Base-by-base conservation (phyloP, 2,797 vertebrate species). In the Premnoplex brunnescens region DNA sequence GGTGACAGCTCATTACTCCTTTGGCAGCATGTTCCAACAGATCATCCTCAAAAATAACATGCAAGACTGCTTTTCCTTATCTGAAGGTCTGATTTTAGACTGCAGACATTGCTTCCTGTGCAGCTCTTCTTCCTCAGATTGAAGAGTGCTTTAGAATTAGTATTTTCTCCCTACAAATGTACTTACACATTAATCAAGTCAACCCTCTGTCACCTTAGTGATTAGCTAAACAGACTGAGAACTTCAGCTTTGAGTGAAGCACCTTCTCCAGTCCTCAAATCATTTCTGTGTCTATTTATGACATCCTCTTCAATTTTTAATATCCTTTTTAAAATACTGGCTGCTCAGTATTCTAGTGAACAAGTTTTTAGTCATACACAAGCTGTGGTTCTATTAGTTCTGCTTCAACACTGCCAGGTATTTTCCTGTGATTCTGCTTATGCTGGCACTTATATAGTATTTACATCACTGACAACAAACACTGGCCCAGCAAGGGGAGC, bases 151-250 rank as follows among this genome's bases (percentile, higher is more conserved):
- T 86, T 86, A 90, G 74, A 93, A 90, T 68, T 30, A 90, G 51
- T 54, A 79, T 86, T 86, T 95, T 93, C 76, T 93, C 63, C 81
- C 67, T 79, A 55, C 10, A 77, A 90, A 94, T 2, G 51, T 56
- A 93, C 88, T 95, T 72, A 66, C 3, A 73, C 43, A 37, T 66
- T 93, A 94, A 96, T 93, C 83, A 91, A 94, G 54, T 60, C 72
- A 95, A 81, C 21, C 49, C 69, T 85, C 76, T 10, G 44, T 67
- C 68, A 92, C 62, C 36, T 75, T 22, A 81, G 46, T 76, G 91
- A 94, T 95, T 73, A 95, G 76, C 77, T 76, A 80, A 94, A 85
- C 63, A 85, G 91, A 78, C 54, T 14, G 36, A 93, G 73, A 95
- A 92, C 81, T 88, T 88, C 20, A 76, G 85, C 75, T 72, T 93